A percentile compares a stretch with the other conserved stretches of the same genome.
Evolutionary conservation across 2,113 vertebrate genomes (phyloP).

Genomic region (Peromyscus maniculatus): DNA sequence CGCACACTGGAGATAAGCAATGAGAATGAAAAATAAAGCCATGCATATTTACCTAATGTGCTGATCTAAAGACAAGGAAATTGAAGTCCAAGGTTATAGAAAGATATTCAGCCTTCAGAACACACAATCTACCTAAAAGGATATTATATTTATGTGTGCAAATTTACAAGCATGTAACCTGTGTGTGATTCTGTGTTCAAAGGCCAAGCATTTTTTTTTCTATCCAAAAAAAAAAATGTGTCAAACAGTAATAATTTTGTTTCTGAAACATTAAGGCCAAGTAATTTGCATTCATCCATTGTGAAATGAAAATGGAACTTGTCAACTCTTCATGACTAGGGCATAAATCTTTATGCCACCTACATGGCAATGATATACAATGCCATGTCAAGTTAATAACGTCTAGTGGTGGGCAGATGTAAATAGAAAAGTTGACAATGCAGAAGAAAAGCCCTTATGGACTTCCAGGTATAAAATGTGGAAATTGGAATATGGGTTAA

Average conservation of each 20-base stretch:
- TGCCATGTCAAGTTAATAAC: slow-evolving; percentile 71
- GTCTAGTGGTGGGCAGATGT: slow-evolving; percentile 70
- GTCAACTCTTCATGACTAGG: slow-evolving; percentile 80
- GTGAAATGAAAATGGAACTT: slow-evolving; percentile 82
- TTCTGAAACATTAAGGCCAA: slow-evolving; percentile 80
- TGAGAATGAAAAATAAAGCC: slow-evolving; percentile 71
- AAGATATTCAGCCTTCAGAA: neutral
- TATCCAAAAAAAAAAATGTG: slow-evolving; percentile 50
- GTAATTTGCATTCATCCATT: slow-evolving; percentile 77
- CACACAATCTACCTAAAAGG: neutral
- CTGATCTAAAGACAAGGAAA: slow-evolving; percentile 62
- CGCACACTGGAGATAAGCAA: slow-evolving; percentile 57
- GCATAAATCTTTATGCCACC: slow-evolving; percentile 82
- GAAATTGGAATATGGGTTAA: slow-evolving; percentile 64
- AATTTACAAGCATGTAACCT: neutral
- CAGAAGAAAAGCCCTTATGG: slow-evolving; percentile 62
- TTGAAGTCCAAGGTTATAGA: slow-evolving; percentile 36
- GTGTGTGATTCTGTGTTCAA: neutral
- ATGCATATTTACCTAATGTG: neutral
- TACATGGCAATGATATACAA: slow-evolving; percentile 74
- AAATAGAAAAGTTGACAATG: slow-evolving; percentile 74
- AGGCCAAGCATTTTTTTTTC: slow-evolving; percentile 52
- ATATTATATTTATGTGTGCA: neutral
- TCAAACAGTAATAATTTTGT: slow-evolving; percentile 74
- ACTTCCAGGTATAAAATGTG: slow-evolving; percentile 67